Percentiles rank a stretch among this genome's conserved stretches.
These are phyloP conservation scores for Sapayoa aenigma DNA, from an alignment of 2,113 vertebrate genomes.

Conservation along the genomic window DNA sequence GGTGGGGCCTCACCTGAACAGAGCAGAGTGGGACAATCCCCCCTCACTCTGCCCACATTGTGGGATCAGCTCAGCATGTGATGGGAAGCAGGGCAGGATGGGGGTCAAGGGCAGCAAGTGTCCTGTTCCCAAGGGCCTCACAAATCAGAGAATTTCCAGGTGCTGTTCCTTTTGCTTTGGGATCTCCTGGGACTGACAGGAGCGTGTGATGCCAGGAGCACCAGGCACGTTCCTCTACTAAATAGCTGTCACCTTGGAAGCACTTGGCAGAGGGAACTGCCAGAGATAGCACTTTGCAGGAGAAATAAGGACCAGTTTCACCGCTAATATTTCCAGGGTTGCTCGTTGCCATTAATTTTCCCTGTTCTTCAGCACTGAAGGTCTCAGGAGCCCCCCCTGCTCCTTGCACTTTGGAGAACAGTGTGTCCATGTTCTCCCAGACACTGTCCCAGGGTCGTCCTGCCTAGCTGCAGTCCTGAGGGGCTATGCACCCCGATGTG, in stretches of 20 bases:
- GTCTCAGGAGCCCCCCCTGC: background rate
- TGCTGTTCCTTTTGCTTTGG: background rate
- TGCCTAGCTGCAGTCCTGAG: no score
- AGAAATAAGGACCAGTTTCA: fast-evolving
- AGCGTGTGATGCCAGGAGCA: background rate
- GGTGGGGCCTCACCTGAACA: background rate
- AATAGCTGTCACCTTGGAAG: background rate
- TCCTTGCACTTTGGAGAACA: fast-evolving
- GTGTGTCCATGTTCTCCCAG: fast-evolving
- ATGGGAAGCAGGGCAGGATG: background rate
- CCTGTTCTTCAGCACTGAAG: fast-evolving
- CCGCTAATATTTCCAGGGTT: fast-evolving
- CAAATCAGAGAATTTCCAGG: background rate
- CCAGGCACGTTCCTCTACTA: fast-evolving
- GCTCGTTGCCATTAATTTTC: fast-evolving
- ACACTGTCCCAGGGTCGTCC: fast-evolving
- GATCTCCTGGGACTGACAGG: fast-evolving
- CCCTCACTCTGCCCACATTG: fast-evolving
- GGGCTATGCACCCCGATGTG: fast-evolving
- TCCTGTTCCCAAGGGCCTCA: fast-evolving
- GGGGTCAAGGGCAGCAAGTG: background rate
- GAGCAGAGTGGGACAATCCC: background rate
- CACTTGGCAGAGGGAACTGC: background rate
- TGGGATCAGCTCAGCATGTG: background rate
- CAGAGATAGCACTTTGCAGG: fast-evolving